A percentile compares a stretch with the other conserved stretches of the same genome.
These are phyloP conservation scores for Cephalopachus bancanus DNA, from an alignment of 2,797 vertebrate species.

Conservation along the genomic window DNA sequence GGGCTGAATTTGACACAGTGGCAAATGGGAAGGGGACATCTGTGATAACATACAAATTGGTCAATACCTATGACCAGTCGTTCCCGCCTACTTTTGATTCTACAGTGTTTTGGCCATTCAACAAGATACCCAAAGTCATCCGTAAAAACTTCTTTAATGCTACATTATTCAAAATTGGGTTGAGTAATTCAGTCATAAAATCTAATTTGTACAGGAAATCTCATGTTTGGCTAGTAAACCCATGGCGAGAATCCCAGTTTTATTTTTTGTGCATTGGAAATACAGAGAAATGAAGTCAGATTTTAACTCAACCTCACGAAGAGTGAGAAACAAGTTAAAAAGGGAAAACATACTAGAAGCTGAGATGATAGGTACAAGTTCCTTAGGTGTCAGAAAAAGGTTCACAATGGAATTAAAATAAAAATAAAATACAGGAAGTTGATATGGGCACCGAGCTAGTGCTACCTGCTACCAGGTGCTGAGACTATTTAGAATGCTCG, in stretches of 20 bases:
- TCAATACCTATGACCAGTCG: too few species aligned
- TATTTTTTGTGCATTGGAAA: not conserved
- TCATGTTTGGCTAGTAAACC: not conserved
- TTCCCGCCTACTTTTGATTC: not conserved
- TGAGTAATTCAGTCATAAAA: not conserved
- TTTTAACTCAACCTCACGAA: not conserved
- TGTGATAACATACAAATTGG: not conserved
- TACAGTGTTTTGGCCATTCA: not conserved
- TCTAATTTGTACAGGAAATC: not conserved
- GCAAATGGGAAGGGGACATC: not conserved
- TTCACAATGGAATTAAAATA: not conserved
- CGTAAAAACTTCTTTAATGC: not conserved
- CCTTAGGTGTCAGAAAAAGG: not conserved
- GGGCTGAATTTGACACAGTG: too few species aligned
- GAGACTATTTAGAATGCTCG: not conserved
- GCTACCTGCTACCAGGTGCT: not conserved
- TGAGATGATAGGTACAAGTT: not conserved
- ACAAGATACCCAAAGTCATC: not conserved
- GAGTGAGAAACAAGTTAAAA: not conserved
- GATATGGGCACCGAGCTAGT: not conserved
- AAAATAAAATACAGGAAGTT: not conserved
- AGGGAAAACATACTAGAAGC: not conserved
- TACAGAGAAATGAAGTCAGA: not conserved
- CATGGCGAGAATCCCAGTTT: not conserved
- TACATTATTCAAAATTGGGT: not conserved